Base-by-base conservation (phyloP, 2,797 vertebrate species). In the Vultur gryphus region DNA sequence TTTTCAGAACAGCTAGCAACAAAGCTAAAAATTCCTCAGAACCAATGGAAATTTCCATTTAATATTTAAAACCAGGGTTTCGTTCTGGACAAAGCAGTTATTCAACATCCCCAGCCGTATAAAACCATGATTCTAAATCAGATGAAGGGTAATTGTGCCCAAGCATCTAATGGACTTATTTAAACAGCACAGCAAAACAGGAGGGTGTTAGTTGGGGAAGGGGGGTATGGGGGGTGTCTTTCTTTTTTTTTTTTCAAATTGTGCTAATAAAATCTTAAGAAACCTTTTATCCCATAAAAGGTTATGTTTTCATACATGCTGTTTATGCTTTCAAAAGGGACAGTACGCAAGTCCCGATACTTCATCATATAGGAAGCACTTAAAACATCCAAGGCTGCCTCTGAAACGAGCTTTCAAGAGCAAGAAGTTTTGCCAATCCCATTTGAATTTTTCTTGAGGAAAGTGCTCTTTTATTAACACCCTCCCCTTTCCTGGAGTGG, bases 391-490 rank as follows among this genome's bases (percentile, higher is more conserved):
- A 91, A 67, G 49, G 55, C 87, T 95, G 80, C 58, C 58, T 84
- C 81, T 82, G 90, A 95, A 87, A 92, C 11, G 16, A 69, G 51
- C 46, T 97, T 95, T 96, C 76, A 96, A 94, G 54, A 94, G 65
- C 61, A 77, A 94, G 57, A 97, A 93, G 48, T 90, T 97, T 95
- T 96, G 72, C 84, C 95, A 96, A 84, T 18, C 49, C 58, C 44
- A 79, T 91, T 94, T 96, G 71, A 96, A 93, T 95, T 94, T 96
- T 96, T 90, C 81, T 95, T 87, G 62, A 86, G 61, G 87, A 97
- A 96, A 96, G 77, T 92, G 18, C 33, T 77, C 58, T 95, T 97
- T 92, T 94, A 91, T 93, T 95, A 96, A 94, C 85, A 88, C 78
- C 66, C 77, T 96, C 70, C 80, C 61, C 70, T 77, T 92, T 93